Conservation (phyloP, 1,140 invertebrate species). For the Papilio polyxenes region DNA sequence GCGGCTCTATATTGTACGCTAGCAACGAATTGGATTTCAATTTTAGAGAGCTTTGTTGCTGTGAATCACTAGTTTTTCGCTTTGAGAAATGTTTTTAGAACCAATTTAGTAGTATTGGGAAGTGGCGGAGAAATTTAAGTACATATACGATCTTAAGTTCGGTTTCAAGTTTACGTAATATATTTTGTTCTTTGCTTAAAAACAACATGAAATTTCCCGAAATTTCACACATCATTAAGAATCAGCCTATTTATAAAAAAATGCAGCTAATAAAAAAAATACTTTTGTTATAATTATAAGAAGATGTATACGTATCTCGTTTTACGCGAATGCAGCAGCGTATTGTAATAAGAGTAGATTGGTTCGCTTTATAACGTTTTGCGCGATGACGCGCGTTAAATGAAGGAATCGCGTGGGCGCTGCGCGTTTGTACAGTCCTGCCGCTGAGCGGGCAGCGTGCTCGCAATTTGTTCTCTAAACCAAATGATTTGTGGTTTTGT, state of each 20-base stretch:
- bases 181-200: no score
- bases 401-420: slow-evolving; percentile 29
- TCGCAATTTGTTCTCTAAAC: background rate
- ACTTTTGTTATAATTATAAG: no score
- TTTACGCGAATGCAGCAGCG: slow-evolving; percentile 13
- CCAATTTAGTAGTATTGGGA: background rate
- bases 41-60: slow-evolving; percentile 20
- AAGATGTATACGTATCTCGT: background rate
- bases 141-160: background rate
- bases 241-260: no score
- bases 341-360: slow-evolving; percentile 28
- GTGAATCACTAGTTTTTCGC: background rate
- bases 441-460: background rate
- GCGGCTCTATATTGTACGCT: background rate
- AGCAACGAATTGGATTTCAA: slow-evolving; percentile 8
- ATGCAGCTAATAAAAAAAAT: no score
- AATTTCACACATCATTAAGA: no score
- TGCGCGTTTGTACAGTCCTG: background rate
- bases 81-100: background rate
- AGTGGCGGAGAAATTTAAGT: background rate
- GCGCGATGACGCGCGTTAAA: slow-evolving; percentile 9
- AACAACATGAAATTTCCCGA: no score
- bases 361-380: slow-evolving; percentile 31
- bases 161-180: background rate
- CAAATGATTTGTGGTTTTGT: slow-evolving; percentile 27